Percentiles rank a stretch among this genome's conserved stretches.
These are phyloP conservation scores for Tachyglossus aculeatus DNA, from an alignment of 2,797 vertebrate species.

Conservation along the genomic window DNA sequence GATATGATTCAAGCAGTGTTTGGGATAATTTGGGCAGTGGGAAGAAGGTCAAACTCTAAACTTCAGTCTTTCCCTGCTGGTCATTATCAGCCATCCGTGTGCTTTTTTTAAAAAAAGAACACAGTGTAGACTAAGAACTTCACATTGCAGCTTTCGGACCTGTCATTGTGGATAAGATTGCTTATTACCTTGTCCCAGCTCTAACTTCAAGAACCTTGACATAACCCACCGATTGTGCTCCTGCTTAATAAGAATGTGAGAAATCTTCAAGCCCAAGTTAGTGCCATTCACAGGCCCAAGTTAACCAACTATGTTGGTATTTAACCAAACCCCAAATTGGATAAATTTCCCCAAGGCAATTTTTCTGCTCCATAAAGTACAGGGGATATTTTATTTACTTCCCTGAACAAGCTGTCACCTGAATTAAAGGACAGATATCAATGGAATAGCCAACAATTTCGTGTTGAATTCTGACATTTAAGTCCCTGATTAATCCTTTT, in stretches of 20 bases:
- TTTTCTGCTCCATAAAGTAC: neutral
- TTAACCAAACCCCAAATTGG: neutral
- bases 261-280: conserved; percentile 63
- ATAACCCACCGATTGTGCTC: neutral
- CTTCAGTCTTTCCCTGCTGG: neutral
- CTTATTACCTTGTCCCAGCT: neutral
- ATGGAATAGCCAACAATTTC: neutral
- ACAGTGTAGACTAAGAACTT: neutral
- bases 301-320: neutral
- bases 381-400: neutral
- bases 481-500: neutral
- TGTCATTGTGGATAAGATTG: conserved; percentile 16
- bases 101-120: no score
- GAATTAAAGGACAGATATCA: neutral
- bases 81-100: neutral
- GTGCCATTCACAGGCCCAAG: neutral
- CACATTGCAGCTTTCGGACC: neutral
- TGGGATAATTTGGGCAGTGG: neutral
- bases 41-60: neutral
- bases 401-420: neutral
- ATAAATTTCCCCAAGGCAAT: neutral
- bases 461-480: neutral
- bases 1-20: neutral
- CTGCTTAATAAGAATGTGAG: neutral
- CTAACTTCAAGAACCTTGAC: neutral